Base-by-base conservation (phyloP, 2,113 vertebrate species). In the Mungos mungo region DNA sequence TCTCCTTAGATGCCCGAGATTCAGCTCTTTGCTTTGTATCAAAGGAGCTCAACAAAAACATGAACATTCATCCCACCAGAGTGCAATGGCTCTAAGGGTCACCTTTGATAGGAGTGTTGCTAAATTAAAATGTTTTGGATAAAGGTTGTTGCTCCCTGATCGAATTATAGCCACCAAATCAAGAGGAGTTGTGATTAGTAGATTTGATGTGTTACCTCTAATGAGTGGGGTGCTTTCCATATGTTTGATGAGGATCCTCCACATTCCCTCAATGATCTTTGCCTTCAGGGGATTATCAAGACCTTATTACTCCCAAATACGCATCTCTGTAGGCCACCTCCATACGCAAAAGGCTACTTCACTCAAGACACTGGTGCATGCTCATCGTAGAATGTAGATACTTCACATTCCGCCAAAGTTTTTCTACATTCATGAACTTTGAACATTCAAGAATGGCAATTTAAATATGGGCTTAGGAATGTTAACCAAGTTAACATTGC, bases 401-500 rank as follows among this genome's bases (percentile, higher is more conserved):
- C 0, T 21, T n/a, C 35, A 7, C 60, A 86, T 3, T 35, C 35
- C 7, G 23, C n/a, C 25, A 6, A 66, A 23, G 71, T 90, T 89
- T 89, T 33, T 68, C 94, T 93, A 54, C 18, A 65, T 88, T 95
- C 81, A 96, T 98, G 74, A 88, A 97, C 68, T 86, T 88, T 0
- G 0, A 33, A 50, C 33, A 90, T 93, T 98, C 92, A 89, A 31
- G 74, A 97, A 97, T 79, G 35, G n/a, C 38, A 80, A 94, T 98
- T 97, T 96, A 96, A 98, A 85, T 98, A 93, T 87, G 33, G 23
- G 14, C 23, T 98, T 97, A 97, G 38, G 41, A 93, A 97, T 38
- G 38, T 87, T 97, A 98, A 98, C 52, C 68, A 88, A 96, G 95
- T 98, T 98, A 98, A 94, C 83, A 95, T 72, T 94, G 84, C 74